A percentile compares a stretch with the other conserved stretches of the same genome.
phyloP scores from a whole-genome alignment of 2,888 invertebrate species.

The Leucoma salicis region DNA sequence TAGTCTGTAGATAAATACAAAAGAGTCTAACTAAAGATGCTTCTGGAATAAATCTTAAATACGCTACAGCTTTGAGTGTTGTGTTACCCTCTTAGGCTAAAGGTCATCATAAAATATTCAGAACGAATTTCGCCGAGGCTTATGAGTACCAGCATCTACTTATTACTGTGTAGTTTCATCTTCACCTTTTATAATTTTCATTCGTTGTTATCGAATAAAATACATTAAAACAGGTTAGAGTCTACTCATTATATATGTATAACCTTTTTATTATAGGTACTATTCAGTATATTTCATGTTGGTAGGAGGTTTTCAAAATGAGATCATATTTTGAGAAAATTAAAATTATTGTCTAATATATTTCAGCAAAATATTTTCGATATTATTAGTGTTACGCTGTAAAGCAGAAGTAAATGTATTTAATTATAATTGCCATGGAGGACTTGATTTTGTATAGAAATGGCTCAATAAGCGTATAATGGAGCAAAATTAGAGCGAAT shows the following conservation, averaged over 20 bases:
- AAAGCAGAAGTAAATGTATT: slow-evolving; percentile 60
- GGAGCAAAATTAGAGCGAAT: slow-evolving; percentile 15
- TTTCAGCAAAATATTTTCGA: slow-evolving; percentile 75
- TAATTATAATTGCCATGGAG: slow-evolving; percentile 64
- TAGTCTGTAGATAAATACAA: slow-evolving; percentile 1
- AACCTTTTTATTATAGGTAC: slow-evolving; percentile 11
- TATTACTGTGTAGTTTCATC: slow-evolving; percentile 10
- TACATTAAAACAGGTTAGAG: slow-evolving; percentile 18
- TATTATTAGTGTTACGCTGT: slow-evolving; percentile 72
- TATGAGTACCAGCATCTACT: slow-evolving; percentile 8
- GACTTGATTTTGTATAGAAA: slow-evolving; percentile 25
- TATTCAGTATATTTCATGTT: slow-evolving; percentile 42
- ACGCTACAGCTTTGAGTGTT: slow-evolving; percentile 47
- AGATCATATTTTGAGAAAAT: slow-evolving; percentile 63
- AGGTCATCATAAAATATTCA: slow-evolving; percentile 26
- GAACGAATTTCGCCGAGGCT: slow-evolving; percentile 9
- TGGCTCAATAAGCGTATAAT: slow-evolving; percentile 19
- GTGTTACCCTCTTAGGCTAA: slow-evolving; percentile 32
- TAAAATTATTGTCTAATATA: slow-evolving; percentile 64
- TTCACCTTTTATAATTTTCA: slow-evolving; percentile 10
- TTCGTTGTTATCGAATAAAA: slow-evolving; percentile 5
- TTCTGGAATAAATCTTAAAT: slow-evolving; percentile 14
- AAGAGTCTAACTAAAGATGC: slow-evolving; percentile 5
- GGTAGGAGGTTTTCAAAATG: slow-evolving; percentile 51
- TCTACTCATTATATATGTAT: slow-evolving; percentile 2